A percentile compares a stretch with the other conserved stretches of the same genome.
These are phyloP conservation scores for Neria commutata DNA, from an alignment of 2,888 invertebrate species.

Conservation along the genomic window DNA sequence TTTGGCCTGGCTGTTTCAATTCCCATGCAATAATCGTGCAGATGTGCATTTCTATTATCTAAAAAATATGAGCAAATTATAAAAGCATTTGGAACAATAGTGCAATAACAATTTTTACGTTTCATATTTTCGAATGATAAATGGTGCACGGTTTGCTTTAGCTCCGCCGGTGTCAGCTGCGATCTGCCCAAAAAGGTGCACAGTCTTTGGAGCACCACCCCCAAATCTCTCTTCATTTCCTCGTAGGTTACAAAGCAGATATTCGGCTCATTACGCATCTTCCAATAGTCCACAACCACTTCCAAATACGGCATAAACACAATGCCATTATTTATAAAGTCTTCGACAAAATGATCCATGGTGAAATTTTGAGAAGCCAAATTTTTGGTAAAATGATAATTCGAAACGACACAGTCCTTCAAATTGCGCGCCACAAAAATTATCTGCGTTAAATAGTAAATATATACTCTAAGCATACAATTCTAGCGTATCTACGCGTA, in stretches of 20 bases:
- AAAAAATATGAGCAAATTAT: too few relatives aligned
- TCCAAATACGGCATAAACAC: conserved; percentile 37
- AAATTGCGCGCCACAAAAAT: too few relatives aligned
- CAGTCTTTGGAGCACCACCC: conserved; percentile 28
- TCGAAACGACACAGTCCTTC: conserved; percentile 80
- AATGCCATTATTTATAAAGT: conserved; percentile 26
- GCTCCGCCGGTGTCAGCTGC: conserved; percentile 14
- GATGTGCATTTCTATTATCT: too few relatives aligned
- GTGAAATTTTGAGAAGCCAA: conserved; percentile 67
- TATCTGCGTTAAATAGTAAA: neutral
- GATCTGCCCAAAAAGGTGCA: conserved; percentile 28
- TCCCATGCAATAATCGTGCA: too few relatives aligned
- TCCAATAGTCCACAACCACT: conserved; percentile 46
- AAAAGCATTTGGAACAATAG: too few relatives aligned
- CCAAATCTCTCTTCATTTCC: conserved; percentile 42
- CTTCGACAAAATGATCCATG: conserved; percentile 62
- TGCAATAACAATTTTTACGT: conserved; percentile 22
- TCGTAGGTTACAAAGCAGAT: conserved; percentile 47
- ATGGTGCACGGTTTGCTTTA: conserved; percentile 25
- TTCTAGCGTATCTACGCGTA: too few relatives aligned
- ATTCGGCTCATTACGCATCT: conserved; percentile 37
- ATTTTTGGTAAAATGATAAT: conserved; percentile 70
- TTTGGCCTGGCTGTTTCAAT: neutral
- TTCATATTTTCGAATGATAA: conserved; percentile 39
- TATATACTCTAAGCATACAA: conserved; percentile 65